phyloP scores from a whole-genome alignment of 1,140 invertebrate genomes.

The Uloborus diversus region DNA sequence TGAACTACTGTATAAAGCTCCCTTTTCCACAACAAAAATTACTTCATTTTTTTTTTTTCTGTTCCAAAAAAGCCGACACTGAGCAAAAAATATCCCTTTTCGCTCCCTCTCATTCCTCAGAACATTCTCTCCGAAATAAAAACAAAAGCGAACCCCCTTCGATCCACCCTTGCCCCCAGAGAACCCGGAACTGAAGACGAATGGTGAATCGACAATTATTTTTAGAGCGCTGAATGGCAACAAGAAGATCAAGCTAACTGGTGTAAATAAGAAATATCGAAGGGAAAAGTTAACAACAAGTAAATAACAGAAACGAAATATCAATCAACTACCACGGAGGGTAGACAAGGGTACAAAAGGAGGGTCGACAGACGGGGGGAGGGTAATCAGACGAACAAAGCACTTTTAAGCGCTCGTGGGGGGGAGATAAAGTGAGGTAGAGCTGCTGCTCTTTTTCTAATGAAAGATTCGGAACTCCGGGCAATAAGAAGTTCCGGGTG shows the following conservation, averaged over 20 bases:
- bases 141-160: background rate
- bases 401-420: constrained; percentile 4
- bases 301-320: constrained; percentile 19
- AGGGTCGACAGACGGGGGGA: background rate
- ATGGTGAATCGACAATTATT: no score
- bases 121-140: background rate
- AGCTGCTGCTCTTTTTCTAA: no score
- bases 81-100: no score
- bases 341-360: constrained; percentile 11
- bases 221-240: background rate
- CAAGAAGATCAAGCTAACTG: background rate
- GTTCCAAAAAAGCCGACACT: no score
- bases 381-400: no score
- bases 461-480: no score
- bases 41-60: no score
- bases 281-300: constrained; percentile 39
- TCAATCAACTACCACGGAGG: background rate
- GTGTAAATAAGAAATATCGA: constrained; percentile 42
- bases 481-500: no score
- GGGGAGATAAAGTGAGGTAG: no score
- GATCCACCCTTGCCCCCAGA: background rate
- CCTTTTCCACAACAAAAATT: no score
- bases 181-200: constrained; percentile 32
- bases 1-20: no score
- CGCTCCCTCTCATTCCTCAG: no score